phyloP scores from a whole-genome alignment of 2,888 invertebrate species.

The Zootermopsis nevadensis region DNA sequence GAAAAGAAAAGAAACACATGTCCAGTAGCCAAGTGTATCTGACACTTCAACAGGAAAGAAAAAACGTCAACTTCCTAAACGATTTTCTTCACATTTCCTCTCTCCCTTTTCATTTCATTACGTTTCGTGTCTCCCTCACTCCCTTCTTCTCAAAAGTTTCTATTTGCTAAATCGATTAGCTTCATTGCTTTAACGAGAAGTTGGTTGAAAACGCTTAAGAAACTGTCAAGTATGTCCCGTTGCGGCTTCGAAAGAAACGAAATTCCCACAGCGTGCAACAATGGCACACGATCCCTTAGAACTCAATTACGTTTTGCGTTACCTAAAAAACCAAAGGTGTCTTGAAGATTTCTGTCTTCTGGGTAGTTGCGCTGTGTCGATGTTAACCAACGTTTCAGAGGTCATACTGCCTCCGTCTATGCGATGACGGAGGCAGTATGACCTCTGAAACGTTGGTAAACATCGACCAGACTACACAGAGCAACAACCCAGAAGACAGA shows the following conservation, averaged over 20 bases:
- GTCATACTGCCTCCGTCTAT: too few relatives aligned
- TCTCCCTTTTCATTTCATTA: background rate
- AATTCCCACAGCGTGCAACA: background rate
- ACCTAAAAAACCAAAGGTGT: too few relatives aligned
- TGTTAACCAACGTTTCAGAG: too few relatives aligned
- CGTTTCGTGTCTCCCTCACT: background rate
- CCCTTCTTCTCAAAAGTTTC: background rate
- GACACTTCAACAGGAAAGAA: background rate
- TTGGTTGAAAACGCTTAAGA: conserved; percentile 30
- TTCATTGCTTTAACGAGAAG: conserved; percentile 27
- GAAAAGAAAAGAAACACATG: background rate
- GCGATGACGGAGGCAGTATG: too few relatives aligned
- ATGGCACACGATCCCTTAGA: background rate
- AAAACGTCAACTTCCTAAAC: background rate
- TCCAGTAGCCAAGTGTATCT: conserved; percentile 10
- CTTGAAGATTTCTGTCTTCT: too few relatives aligned
- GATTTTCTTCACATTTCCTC: background rate
- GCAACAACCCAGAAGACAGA: too few relatives aligned
- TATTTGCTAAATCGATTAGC: conserved; percentile 40
- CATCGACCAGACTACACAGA: too few relatives aligned
- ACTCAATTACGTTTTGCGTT: too few relatives aligned
- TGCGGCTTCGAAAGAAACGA: background rate
- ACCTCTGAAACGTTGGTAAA: too few relatives aligned
- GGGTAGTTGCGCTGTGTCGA: too few relatives aligned
- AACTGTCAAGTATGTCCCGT: conserved; percentile 8